Evolutionary conservation across 2,797 vertebrate genomes (phyloP).

Genomic region (Botia almorhae): DNA sequence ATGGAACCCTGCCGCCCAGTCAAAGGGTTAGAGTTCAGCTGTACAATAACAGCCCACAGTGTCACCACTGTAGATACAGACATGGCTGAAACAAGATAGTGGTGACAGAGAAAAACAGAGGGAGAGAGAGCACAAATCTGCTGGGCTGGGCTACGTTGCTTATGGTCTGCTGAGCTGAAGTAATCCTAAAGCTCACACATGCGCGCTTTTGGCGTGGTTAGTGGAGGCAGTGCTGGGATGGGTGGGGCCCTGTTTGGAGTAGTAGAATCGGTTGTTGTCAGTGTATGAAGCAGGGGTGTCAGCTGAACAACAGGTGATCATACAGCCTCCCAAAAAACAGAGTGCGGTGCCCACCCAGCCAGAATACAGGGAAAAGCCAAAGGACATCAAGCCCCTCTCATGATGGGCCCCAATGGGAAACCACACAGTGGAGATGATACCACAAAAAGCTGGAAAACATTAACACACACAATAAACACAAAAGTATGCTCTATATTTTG

Average conservation of each 20-base stretch:
- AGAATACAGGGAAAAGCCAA: constrained; percentile 92
- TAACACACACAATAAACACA: constrained; percentile 12
- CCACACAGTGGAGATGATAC: constrained; percentile 91
- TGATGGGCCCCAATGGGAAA: constrained; percentile 91
- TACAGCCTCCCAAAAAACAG: constrained; percentile 86
- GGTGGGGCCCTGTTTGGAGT: constrained; percentile 82
- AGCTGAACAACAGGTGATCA: constrained; percentile 87
- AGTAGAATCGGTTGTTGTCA: constrained; percentile 94
- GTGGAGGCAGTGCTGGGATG: constrained; percentile 68
- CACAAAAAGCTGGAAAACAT: constrained; percentile 81
- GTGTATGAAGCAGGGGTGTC: constrained; percentile 84
- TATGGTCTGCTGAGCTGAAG: constrained; percentile 12
- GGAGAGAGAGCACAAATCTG: constrained; percentile 8
- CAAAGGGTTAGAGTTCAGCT: constrained; percentile 53
- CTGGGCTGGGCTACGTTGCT: constrained; percentile 7
- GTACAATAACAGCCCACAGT: constrained; percentile 57
- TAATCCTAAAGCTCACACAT: constrained; percentile 79
- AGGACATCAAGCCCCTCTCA: constrained; percentile 89
- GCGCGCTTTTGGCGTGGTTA: constrained; percentile 95
- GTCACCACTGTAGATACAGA: constrained; percentile 51
- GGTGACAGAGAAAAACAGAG: background rate
- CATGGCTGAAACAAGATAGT: constrained; percentile 13
- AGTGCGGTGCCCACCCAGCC: constrained; percentile 92
- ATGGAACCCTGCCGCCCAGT: constrained; percentile 51
- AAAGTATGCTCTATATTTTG: background rate